Conservation (phyloP, 2,113 vertebrate genomes). For the Oryzias curvinotus region DNA sequence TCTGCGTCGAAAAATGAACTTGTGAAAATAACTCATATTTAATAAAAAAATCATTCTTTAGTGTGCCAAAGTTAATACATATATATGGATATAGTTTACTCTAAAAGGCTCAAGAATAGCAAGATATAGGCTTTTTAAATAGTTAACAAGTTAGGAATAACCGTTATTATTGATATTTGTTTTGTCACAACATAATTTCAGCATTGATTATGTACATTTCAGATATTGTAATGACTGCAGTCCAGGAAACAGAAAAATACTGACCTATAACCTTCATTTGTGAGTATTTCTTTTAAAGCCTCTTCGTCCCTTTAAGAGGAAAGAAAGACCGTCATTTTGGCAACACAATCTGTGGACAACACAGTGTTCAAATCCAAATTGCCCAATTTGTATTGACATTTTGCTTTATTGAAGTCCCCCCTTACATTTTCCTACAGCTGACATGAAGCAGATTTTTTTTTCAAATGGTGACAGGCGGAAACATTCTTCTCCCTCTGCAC, state of each 20-base stretch:
- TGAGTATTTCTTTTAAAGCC: not conserved
- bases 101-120: no score
- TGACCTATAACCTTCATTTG: not conserved
- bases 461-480: conserved; percentile 26
- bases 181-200: no score
- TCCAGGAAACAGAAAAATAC: not conserved
- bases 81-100: no score
- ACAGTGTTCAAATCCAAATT: conserved; percentile 34
- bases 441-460: conserved; percentile 34
- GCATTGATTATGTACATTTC: no score
- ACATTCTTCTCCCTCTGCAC: conserved; percentile 45
- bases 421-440: conserved; percentile 7
- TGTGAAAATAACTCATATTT: no score
- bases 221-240: no score
- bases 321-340: conserved; percentile 2
- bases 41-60: no score
- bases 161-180: no score
- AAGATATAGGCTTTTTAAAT: no score
- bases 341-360: not conserved
- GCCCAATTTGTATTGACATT: conserved; percentile 39
- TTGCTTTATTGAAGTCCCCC: conserved; percentile 9
- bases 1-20: no score
- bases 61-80: no score
- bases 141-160: no score
- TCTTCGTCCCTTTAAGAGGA: not conserved